Percentiles rank a stretch among this genome's conserved stretches.
Conservation (phyloP, 2,888 invertebrate genomes). For the Oasisia sp. region DNA sequence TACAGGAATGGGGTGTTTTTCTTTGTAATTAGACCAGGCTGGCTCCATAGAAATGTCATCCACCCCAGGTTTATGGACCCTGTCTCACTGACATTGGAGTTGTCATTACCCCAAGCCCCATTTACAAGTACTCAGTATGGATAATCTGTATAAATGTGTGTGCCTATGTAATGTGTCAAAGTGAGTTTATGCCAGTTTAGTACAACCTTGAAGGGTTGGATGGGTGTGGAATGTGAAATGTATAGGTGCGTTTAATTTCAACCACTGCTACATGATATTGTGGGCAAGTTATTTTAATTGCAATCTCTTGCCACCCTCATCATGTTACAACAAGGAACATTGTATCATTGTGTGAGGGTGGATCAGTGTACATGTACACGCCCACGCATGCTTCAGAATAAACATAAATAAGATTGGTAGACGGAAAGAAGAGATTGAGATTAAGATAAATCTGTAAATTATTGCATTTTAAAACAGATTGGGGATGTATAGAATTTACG, state of each 20-base stretch:
- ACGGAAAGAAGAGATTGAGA: no score
- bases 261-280: no score
- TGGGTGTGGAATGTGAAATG: no score
- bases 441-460: no score
- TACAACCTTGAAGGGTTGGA: not conserved
- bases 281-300: not conserved
- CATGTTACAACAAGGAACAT: not conserved
- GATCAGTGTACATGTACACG: not conserved
- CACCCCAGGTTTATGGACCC: not conserved
- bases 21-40: conserved; percentile 17
- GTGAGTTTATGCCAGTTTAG: not conserved
- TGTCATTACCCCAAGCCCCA: not conserved
- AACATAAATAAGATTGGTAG: no score
- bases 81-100: not conserved
- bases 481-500: no score
- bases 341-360: not conserved
- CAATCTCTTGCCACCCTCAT: not conserved
- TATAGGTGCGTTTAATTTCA: no score
- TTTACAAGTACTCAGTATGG: not conserved
- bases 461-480: no score
- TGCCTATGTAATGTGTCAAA: not conserved
- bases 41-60: not conserved
- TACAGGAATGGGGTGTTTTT: conserved; percentile 7
- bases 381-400: no score
- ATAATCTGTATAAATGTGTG: not conserved